Conservation (phyloP, 2,888 invertebrate species). For the Tiliacea citrago region DNA sequence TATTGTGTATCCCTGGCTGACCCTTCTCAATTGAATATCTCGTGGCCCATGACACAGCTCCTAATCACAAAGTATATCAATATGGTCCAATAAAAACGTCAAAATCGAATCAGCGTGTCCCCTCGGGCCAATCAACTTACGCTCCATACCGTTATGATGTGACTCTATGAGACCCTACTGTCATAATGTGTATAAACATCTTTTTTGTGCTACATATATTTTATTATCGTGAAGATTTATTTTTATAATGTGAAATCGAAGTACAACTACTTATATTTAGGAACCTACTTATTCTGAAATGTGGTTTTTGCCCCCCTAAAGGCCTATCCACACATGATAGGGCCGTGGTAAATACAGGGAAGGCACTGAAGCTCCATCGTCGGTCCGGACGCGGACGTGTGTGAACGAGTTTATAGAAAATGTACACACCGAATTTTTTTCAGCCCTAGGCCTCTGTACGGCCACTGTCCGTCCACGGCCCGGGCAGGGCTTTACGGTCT, state of each 20-base stretch:
- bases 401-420: background rate
- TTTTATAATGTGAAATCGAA: background rate
- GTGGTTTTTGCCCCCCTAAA: background rate
- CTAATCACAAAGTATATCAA: constrained; percentile 86
- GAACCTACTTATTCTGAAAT: background rate
- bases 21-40: constrained; percentile 77
- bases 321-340: background rate
- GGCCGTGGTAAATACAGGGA: background rate
- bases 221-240: background rate
- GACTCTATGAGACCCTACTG: constrained; percentile 66
- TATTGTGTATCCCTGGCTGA: constrained; percentile 66
- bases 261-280: background rate
- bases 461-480: background rate
- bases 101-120: constrained; percentile 85
- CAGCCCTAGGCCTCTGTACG: background rate
- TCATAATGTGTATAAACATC: constrained; percentile 27
- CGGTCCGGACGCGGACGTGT: background rate
- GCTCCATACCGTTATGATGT: constrained; percentile 65
- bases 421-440: background rate
- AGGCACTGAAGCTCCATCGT: background rate
- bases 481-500: background rate
- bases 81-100: constrained; percentile 87
- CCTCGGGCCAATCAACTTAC: constrained; percentile 81
- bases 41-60: constrained; percentile 75
- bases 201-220: constrained; percentile 1